Evolutionary conservation across 2,888 invertebrate genomes (phyloP), one percentile per base, ranked within the genome.

Genomic region (Morpho helenor): DNA sequence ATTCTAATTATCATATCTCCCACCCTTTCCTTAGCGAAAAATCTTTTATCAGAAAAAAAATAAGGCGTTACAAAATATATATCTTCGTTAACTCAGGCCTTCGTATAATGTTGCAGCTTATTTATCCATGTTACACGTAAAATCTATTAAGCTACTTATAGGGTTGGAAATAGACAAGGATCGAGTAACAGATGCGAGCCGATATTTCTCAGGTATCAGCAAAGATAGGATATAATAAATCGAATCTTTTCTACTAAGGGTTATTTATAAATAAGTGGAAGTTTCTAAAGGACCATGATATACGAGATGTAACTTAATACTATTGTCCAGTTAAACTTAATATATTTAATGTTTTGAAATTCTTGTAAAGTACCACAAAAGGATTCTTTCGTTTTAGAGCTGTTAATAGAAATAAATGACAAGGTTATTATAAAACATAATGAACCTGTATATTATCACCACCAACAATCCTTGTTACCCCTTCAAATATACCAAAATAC

Each of bases 91-190:
- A 52, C 45, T 10, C 31, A 31, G 31, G 31, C 31, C 31, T 31
- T 45, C 31, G 45, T 52, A 39, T 9, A 51, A 51, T 23, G 42
- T 42, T 43, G 43, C 10, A 52, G 44, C 44, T 52, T 52, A 52
- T 52, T 31, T 52, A 52, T 45, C 44, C 10, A 31, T 39, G 52
- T 52, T 39, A 44, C 52, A 52, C 31, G 52, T 10, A 10, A 52
- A 52, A 45, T 39, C 52, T 52, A 39, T 45, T 52, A 52, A 52
- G 45, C 52, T 52, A 45, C 52, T 52, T 52, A 52, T 39, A 52
- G 10, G 52, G 16, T 45, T 31, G 52, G 45, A 44, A 52, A 52
- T 45, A 52, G 52, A 52, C 52, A 52, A 52, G 52, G 44, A 45
- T 52, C 45, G 52, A 45, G 39, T 44, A 52, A 16, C 16, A 45